A percentile compares a stretch with the other conserved stretches of the same genome.
phyloP scores from a whole-genome alignment of 2,888 invertebrate genomes.

The Ochlodes sylvanus region DNA sequence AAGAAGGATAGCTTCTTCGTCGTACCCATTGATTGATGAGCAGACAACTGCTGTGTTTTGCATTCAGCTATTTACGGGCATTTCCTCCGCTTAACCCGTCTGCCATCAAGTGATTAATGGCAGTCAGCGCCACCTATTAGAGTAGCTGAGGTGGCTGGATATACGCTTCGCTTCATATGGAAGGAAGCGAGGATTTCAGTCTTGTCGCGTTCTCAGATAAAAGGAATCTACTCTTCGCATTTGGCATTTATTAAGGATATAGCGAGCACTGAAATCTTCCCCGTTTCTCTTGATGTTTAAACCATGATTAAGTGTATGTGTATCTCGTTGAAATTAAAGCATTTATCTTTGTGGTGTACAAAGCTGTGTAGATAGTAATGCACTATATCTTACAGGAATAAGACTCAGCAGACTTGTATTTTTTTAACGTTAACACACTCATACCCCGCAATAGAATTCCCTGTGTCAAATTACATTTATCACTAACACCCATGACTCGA shows the following conservation, averaged over 20 bases:
- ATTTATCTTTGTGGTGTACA: constrained; percentile 29
- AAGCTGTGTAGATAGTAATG: not conserved
- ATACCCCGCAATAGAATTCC: no score
- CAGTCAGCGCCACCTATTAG: constrained; percentile 65
- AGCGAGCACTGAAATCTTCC: constrained; percentile 23
- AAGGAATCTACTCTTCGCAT: constrained; percentile 45
- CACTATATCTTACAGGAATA: not conserved
- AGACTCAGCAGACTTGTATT: not conserved
- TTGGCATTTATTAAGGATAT: constrained; percentile 40
- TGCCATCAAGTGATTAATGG: constrained; percentile 75
- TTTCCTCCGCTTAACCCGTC: constrained; percentile 82
- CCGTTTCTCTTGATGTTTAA: constrained; percentile 34
- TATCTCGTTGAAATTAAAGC: constrained; percentile 27
- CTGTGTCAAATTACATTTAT: no score
- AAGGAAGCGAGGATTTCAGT: constrained; percentile 53
- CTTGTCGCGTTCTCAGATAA: constrained; percentile 46
- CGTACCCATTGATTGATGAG: constrained; percentile 76
- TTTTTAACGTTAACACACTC: no score
- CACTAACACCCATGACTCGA: no score
- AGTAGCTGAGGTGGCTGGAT: constrained; percentile 54
- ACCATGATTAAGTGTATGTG: constrained; percentile 33
- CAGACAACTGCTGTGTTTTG: constrained; percentile 82
- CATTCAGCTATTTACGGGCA: constrained; percentile 83
- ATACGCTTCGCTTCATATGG: constrained; percentile 59
- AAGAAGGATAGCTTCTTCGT: constrained; percentile 26